phyloP scores from a whole-genome alignment of 1,140 invertebrate species.

The Muscidifurax raptorellus region DNA sequence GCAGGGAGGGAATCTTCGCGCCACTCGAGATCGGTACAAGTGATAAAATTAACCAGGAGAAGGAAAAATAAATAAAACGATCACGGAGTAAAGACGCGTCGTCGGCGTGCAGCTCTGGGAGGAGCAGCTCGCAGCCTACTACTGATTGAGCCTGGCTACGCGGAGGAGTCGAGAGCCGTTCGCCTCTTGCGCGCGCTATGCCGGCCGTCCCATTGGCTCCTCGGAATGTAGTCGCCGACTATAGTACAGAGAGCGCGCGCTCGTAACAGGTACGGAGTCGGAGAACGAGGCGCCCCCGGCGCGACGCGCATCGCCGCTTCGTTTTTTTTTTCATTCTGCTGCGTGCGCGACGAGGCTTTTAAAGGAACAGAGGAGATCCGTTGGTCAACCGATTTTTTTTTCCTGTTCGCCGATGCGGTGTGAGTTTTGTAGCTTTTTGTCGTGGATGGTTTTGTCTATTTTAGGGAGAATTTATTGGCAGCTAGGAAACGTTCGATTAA shows the following conservation, averaged over 20 bases:
- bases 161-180: background rate
- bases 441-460: no score
- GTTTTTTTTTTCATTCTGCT: background rate
- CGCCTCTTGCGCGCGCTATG: background rate
- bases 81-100: background rate
- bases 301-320: background rate
- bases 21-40: background rate
- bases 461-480: no score
- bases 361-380: background rate
- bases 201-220: conserved; percentile 35
- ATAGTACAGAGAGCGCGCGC: no score
- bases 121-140: conserved; percentile 39
- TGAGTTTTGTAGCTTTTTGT: no score
- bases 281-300: background rate
- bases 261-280: conserved; percentile 28
- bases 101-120: conserved; percentile 1
- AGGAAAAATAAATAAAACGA: background rate
- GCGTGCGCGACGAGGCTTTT: background rate
- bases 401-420: background rate
- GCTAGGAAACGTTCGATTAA: no score
- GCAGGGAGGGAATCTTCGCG: background rate
- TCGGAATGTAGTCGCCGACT: conserved; percentile 2
- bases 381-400: background rate
- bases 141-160: background rate
- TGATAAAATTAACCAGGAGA: no score